Conservation (phyloP, 2,113 vertebrate genomes). For the Cavia porcellus region DNA sequence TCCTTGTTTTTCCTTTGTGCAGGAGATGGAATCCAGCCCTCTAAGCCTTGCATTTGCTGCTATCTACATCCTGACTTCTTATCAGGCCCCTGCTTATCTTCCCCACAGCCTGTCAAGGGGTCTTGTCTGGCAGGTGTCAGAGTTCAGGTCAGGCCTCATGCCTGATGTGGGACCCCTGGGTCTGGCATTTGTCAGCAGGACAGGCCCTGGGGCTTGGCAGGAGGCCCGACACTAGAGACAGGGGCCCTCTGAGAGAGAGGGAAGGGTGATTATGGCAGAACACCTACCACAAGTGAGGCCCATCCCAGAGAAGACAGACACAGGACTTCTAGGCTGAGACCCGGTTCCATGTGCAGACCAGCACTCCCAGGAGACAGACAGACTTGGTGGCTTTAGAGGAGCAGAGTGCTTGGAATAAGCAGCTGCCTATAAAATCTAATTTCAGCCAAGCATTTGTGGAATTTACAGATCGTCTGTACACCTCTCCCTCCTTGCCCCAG, state of each 20-base stretch:
- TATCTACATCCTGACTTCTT: constrained; percentile 60
- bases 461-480: neutral
- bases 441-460: constrained; percentile 72
- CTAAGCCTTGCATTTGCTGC: neutral
- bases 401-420: neutral
- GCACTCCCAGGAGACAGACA: neutral
- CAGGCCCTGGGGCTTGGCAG: constrained; percentile 36
- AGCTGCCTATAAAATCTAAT: constrained; percentile 75
- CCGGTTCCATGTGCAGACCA: neutral
- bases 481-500: neutral
- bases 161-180: constrained; percentile 11
- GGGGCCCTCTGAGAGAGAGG: neutral
- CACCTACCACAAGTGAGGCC: neutral
- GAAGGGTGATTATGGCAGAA: neutral
- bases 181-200: constrained; percentile 63
- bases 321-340: neutral
- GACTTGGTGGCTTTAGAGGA: neutral
- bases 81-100: constrained; percentile 57
- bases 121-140: neutral
- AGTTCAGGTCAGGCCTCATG: neutral
- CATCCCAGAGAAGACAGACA: neutral
- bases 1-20: neutral
- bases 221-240: neutral
- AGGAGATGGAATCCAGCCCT: neutral
- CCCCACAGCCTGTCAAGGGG: constrained; percentile 54